Evolutionary conservation across 2,888 invertebrate species (phyloP), one percentile per base, ranked within the genome.

Genomic region (Coelopa pilipes): DNA sequence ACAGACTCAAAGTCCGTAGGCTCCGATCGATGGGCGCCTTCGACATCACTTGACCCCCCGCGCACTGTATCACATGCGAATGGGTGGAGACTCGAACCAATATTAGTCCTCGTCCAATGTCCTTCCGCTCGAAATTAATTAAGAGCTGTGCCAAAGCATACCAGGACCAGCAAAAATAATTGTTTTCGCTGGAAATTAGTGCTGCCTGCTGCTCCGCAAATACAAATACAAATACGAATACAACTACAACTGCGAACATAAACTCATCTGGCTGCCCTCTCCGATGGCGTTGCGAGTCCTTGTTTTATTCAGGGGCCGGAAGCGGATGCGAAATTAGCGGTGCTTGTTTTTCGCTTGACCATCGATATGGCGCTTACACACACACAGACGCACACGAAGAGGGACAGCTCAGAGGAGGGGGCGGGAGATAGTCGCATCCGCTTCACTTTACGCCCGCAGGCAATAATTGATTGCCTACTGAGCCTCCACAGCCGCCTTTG

Each of bases 91-190:
- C n/a, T n/a, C n/a, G n/a, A n/a, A n/a, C 34, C 34, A 34, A 34
- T 34, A 34, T 34, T 34, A 2, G 34, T 34, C 34, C 34, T 34
- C 34, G 2, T 7, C 7, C 4, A 34, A 34, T 34, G 34, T 34
- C 34, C 34, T 34, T 34, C 34, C 34, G 34, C 34, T 34, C 34
- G 7, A 34, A 34, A 34, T 34, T 34, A 34, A 34, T 34, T 59
- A 24, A 62, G 62, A 62, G 10, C 62, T 15, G 45, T 7, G 34
- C 45, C 21, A 62, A 11, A 62, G 10, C 62, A 12, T 12, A 80
- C 81, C 82, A 81, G 82, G 81, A 78, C 82, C 82, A 79, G 78
- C 81, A 53, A 53, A 53, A 53, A 53, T 53, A 53, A 53, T 53
- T 53, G 53, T 53, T 53, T 53, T 15, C 53, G 53, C 3, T 53